These are phyloP conservation scores for Sesamia inferens DNA, from an alignment of 2,888 invertebrate species.

Conservation along the genomic window DNA sequence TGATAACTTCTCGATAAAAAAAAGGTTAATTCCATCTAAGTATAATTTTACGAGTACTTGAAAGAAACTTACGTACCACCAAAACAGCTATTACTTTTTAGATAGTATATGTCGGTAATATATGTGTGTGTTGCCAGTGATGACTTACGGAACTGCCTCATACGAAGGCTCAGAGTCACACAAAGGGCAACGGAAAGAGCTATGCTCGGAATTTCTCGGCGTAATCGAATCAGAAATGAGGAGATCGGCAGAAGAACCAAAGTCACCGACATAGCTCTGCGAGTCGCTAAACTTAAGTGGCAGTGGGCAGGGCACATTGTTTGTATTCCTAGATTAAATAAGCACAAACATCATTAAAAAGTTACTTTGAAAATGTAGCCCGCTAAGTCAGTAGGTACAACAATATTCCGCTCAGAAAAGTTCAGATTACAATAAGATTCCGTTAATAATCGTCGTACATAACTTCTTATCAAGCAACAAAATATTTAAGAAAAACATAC, in stretches of 20 bases:
- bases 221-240: too few species aligned
- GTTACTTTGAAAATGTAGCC: background rate
- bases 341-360: background rate
- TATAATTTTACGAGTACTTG: background rate
- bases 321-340: background rate
- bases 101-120: background rate
- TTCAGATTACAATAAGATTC: background rate
- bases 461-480: background rate
- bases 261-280: too few species aligned
- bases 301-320: too few species aligned
- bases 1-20: too few species aligned
- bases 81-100: constrained; percentile 1
- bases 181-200: too few species aligned
- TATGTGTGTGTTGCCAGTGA: too few species aligned
- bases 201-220: too few species aligned
- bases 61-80: background rate
- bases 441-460: background rate
- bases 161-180: too few species aligned
- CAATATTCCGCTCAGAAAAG: background rate
- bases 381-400: background rate
- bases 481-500: background rate
- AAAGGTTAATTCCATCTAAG: background rate
- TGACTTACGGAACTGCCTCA: too few species aligned
- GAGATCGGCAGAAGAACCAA: too few species aligned
- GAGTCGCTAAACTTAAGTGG: too few species aligned